Evolutionary conservation across 2,113 vertebrate species (phyloP), one percentile per base, ranked within the genome.

Genomic region (Oryzias woworae): DNA sequence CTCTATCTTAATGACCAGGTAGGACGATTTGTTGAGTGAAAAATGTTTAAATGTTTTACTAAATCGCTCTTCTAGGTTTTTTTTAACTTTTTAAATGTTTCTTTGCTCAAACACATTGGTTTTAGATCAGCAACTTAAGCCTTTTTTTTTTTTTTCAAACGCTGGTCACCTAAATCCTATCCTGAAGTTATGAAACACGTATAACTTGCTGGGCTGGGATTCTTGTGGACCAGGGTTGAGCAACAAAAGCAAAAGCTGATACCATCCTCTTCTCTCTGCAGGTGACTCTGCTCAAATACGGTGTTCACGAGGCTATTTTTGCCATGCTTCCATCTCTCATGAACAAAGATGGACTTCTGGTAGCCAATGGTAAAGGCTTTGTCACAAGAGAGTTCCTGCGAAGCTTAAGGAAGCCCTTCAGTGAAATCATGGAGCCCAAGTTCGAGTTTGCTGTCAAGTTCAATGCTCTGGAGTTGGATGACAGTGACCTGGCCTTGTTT

Each of bases 371-470:
- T 8, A 96, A 95, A 3, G 97, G 95, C 64, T 99, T 99, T 0
- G 96, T 99, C 70, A 99, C 97, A 2, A 93, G 97, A 0, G 96
- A 98, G 88, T 98, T 99, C 88, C 90, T 99, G 75, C 95, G 97
- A 43, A 98, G 96, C 78, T 91, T 99, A 66, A 95, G 97, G 59
- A 95, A 95, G 73, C 97, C 97, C 53, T 99, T 99, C 88, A 94
- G 62, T 0, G 95, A 98, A 85, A 98, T 99, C 85, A 96, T 98
- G 86, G 97, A 99, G 89, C 97, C 97, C 87, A 99, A 99, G 70
- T 99, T 99, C 23, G 96, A 98, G 88, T 98, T 99, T 82, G 96
- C 97, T 1, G 94, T 98, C 45, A 98, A 98, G 87, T 99, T 98
- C 91, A 99, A 98, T 0, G 94, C 97, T 22, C 89, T 99, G 87